Conservation (phyloP, 2,113 vertebrate genomes). For the Myrmecophaga tridactyla region DNA sequence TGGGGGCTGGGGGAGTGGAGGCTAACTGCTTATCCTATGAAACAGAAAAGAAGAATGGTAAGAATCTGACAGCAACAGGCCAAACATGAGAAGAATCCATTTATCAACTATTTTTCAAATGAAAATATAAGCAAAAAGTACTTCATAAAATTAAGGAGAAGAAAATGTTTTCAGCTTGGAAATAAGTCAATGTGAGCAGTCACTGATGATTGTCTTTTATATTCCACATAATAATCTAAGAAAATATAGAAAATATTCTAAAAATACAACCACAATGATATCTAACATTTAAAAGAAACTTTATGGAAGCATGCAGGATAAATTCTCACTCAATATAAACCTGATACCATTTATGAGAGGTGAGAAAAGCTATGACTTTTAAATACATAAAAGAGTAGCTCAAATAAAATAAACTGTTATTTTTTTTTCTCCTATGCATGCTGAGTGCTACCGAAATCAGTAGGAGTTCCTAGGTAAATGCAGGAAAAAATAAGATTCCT, state of each 20-base stretch:
- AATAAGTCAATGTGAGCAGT: not conserved
- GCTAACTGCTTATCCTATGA: not conserved
- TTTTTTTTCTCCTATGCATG: not conserved
- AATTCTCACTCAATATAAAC: not conserved
- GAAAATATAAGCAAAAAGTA: not conserved
- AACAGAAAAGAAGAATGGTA: not conserved
- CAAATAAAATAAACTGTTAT: not conserved
- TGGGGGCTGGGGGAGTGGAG: fast-evolving
- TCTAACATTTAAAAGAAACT: not conserved
- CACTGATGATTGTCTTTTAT: not conserved
- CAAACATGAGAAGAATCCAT: not conserved
- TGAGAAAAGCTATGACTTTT: too few relatives aligned
- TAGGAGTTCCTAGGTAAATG: not conserved
- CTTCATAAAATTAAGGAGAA: not conserved
- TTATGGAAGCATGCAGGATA: not conserved
- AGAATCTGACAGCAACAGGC: not conserved
- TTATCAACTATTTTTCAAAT: not conserved
- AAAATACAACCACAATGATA: not conserved
- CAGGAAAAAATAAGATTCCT: not conserved
- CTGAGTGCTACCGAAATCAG: not conserved
- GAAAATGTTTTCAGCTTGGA: not conserved
- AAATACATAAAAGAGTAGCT: not conserved
- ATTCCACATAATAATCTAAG: not conserved
- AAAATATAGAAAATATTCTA: not conserved
- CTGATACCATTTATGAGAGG: not conserved